phyloP scores from a whole-genome alignment of 2,113 vertebrate species.

The Ginglymostoma cirratum region DNA sequence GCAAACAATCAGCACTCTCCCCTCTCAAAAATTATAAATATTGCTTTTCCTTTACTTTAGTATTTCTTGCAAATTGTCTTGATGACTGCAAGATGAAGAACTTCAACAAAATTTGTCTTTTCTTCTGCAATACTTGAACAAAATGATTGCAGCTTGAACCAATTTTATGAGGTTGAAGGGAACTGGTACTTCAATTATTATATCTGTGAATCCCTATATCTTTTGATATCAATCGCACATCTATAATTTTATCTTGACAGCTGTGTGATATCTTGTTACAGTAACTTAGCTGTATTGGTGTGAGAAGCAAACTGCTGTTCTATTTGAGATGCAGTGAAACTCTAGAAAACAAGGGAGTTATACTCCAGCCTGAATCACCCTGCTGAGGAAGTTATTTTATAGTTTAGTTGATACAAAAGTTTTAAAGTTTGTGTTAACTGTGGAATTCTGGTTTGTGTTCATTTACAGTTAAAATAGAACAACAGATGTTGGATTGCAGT shows the following conservation, averaged over 20 bases:
- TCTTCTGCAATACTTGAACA: too few relatives aligned
- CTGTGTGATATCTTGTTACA: background rate
- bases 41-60: too few relatives aligned
- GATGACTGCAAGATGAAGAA: too few relatives aligned
- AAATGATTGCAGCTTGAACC: background rate
- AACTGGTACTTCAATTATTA: background rate
- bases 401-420: background rate
- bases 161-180: background rate
- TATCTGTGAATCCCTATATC: background rate
- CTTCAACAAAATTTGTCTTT: too few relatives aligned
- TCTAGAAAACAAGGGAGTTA: background rate
- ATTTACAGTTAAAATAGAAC: background rate
- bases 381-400: background rate
- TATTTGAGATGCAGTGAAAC: background rate
- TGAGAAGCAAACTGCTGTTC: background rate
- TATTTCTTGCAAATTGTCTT: too few relatives aligned
- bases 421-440: background rate
- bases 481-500: background rate
- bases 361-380: background rate
- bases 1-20: too few relatives aligned
- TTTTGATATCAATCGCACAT: background rate
- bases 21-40: too few relatives aligned
- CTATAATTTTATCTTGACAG: background rate
- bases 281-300: background rate
- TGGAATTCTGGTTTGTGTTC: background rate